Conservation (phyloP, 2,888 invertebrate species). For the Ephialtes manifestator region DNA sequence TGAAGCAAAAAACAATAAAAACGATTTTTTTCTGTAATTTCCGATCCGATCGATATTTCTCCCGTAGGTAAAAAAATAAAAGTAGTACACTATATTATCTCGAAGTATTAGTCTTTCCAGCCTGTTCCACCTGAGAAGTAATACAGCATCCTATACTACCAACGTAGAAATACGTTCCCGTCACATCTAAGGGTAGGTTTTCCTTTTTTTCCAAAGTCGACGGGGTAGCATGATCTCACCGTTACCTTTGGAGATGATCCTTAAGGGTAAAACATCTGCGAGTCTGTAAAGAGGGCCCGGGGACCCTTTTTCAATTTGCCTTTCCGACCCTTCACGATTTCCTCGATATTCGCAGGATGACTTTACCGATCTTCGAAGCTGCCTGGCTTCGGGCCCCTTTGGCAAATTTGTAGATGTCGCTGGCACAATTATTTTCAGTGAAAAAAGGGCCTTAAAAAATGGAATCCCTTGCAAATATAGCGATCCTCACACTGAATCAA, state of each 20-base stretch:
- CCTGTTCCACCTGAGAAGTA: not conserved
- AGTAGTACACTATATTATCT: constrained; percentile 56
- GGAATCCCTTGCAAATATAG: not conserved
- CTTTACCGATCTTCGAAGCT: constrained; percentile 55
- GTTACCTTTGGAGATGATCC: constrained; percentile 43
- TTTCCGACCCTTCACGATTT: constrained; percentile 34
- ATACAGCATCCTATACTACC: constrained; percentile 54
- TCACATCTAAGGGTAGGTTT: constrained; percentile 8
- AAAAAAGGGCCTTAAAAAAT: not conserved
- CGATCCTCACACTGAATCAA: too few relatives aligned
- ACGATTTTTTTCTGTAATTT: too few relatives aligned
- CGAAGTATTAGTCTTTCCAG: not conserved
- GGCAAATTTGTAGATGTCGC: constrained; percentile 66
- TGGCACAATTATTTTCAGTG: not conserved
- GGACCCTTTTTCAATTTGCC: not conserved
- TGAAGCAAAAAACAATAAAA: too few relatives aligned
- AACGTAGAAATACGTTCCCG: constrained; percentile 47
- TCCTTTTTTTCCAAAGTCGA: constrained; percentile 21
- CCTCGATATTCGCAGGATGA: constrained; percentile 37
- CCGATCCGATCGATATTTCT: not conserved
- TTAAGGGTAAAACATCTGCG: constrained; percentile 57
- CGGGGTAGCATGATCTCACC: constrained; percentile 10
- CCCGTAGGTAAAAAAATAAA: constrained; percentile 2
- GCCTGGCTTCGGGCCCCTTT: constrained; percentile 4
- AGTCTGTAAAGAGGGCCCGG: constrained; percentile 61